Conservation (phyloP, 1,140 invertebrate species). For the Drosophila ogumai region DNA sequence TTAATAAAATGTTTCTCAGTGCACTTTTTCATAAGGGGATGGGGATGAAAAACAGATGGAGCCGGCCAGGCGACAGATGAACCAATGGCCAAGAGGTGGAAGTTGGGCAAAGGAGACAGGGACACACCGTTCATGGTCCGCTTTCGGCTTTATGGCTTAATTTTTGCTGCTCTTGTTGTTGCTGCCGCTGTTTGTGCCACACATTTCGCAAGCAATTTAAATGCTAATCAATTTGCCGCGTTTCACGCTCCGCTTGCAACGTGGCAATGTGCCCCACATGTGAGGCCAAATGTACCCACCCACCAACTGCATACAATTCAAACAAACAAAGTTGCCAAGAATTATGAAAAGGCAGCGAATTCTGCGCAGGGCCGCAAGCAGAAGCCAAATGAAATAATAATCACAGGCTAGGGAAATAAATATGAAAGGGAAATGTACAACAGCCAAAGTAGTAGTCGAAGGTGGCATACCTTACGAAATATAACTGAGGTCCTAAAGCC, state of each 20-base stretch:
- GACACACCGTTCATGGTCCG: constrained; percentile 26
- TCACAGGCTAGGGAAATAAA: constrained; percentile 57
- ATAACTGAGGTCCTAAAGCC: too few relatives aligned
- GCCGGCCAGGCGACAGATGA: constrained; percentile 26
- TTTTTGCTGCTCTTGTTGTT: constrained; percentile 47
- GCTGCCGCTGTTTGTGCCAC: constrained; percentile 47
- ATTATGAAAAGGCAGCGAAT: constrained; percentile 44
- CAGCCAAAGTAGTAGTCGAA: background rate
- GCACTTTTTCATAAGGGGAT: background rate
- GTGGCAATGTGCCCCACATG: constrained; percentile 45
- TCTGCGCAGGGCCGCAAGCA: constrained; percentile 8
- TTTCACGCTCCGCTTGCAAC: constrained; percentile 44
- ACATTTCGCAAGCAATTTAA: constrained; percentile 76
- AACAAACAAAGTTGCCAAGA: constrained; percentile 54
- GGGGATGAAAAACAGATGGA: constrained; percentile 38
- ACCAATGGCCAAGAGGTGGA: constrained; percentile 29
- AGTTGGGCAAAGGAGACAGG: background rate
- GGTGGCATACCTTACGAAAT: background rate
- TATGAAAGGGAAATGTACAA: constrained; percentile 14
- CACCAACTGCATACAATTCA: constrained; percentile 36
- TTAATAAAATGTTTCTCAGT: background rate
- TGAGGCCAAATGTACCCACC: constrained; percentile 15
- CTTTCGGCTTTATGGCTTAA: constrained; percentile 71
- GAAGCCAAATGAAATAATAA: constrained; percentile 58
- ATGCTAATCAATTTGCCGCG: constrained; percentile 75